Percentiles rank a stretch among this genome's conserved stretches.
phyloP scores from a whole-genome alignment of 92 coral and sea anemone species.

The Porites lobata region DNA sequence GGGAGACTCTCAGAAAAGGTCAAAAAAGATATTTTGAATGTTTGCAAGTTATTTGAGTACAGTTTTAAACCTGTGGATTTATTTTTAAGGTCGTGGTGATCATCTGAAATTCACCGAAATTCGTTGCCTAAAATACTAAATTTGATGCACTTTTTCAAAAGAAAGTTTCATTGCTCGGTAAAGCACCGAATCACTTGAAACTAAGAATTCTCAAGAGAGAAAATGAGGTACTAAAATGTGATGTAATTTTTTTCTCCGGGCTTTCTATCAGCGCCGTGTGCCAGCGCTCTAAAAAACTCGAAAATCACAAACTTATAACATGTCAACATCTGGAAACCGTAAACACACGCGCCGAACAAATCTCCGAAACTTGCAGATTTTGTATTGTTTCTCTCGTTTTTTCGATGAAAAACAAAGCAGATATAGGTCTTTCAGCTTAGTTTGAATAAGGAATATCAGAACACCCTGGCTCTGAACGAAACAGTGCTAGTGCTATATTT shows the following conservation, averaged over 20 bases:
- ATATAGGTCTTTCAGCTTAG: no score
- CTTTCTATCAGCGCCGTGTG: neutral
- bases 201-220: neutral
- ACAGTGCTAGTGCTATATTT: no score
- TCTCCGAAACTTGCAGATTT: neutral
- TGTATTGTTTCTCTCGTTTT: no score
- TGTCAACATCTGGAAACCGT: neutral
- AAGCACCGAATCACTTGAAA: no score
- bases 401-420: no score
- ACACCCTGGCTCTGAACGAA: no score
- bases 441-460: no score
- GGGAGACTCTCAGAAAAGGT: slow-evolving; percentile 1
- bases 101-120: no score
- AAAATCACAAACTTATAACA: neutral
- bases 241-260: neutral
- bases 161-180: no score
- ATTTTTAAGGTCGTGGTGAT: no score
- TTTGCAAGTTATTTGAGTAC: neutral
- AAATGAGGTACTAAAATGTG: neutral
- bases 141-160: neutral
- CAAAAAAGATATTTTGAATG: neutral
- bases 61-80: no score
- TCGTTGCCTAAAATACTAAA: no score
- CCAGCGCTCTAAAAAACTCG: neutral
- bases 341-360: neutral